Evolutionary conservation across 2,888 invertebrate genomes (phyloP).

Genomic region (Trissoscelio sp.): DNA sequence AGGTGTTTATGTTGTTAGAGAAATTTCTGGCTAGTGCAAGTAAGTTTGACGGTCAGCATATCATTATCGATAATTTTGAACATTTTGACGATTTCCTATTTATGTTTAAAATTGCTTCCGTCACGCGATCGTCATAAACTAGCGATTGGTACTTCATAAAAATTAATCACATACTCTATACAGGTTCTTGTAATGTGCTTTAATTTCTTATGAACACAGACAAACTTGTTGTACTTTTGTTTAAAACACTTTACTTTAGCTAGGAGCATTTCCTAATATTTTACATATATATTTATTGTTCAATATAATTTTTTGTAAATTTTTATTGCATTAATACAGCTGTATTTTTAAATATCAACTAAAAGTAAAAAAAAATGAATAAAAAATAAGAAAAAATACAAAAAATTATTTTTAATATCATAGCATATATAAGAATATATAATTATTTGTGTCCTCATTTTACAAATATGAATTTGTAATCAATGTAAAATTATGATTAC

Average conservation of each 20-base stretch:
- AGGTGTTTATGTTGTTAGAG: constrained; percentile 6
- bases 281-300: too few species aligned
- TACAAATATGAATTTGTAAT: too few species aligned
- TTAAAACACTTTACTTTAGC: too few species aligned
- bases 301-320: too few species aligned
- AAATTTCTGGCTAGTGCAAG: constrained; percentile 13
- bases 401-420: too few species aligned
- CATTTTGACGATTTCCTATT: constrained; percentile 27
- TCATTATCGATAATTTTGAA: constrained; percentile 36
- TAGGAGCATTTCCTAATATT: too few species aligned
- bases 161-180: constrained; percentile 4
- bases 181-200: neutral
- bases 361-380: too few species aligned
- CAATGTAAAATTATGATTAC: neutral
- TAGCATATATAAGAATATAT: too few species aligned
- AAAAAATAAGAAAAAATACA: too few species aligned
- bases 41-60: neutral
- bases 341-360: too few species aligned
- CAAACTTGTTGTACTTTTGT: neutral
- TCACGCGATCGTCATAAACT: constrained; percentile 22
- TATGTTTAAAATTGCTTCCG: constrained; percentile 14
- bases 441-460: too few species aligned
- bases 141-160: constrained; percentile 26
- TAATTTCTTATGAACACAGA: neutral
- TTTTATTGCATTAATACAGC: too few species aligned